Base-by-base conservation (phyloP, 2,888 invertebrate species). In the Cetonia aurata region DNA sequence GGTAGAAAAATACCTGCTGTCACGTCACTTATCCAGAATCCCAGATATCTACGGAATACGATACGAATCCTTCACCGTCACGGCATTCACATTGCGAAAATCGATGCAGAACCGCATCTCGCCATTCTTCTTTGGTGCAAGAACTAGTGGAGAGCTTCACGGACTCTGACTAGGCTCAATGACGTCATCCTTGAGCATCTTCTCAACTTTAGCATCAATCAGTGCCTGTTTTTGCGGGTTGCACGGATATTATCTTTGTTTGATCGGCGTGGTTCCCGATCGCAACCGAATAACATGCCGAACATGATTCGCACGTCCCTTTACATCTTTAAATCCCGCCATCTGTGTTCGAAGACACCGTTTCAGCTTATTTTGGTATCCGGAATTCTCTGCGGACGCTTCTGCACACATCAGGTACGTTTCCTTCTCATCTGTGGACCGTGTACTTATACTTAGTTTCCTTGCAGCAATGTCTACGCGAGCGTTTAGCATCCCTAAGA, bases 1-100 rank as follows among this genome's bases (percentile, higher is more conserved):
- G 9, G 74, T 77, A 19, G 73, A 74, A 25, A 77, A 66, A 42
- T 73, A 76, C 12, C 60, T 52, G 56, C 31, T 31, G 10, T 4
- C 9, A 13, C n/a, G 15, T 13, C 9, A 8, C 13, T 50, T 50
- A 8, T 50, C 50, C 8, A 50, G 8, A 13, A 50, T 50, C 0
- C 50, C 50, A 1, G 50, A 6, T 2, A 50, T 50, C 6, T 50
- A 50, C 25, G 25, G 25, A 4, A 25, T 25, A 25, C 3, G 25
- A 25, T 25, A 25, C 4, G 25, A 25, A 25, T 25, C 25, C 25
- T 25, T 25, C 4, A 25, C 25, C 3, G 25, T 25, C 4, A 25
- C 25, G 1, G 25, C 25, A 25, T 25, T 25, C 25, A 25, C 25
- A 3, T 25, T 25, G 3, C 25, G 1, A 4, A 25, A 25, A 25